Evolutionary conservation across 2,113 vertebrate genomes (phyloP), one percentile per base, ranked within the genome.

Genomic region (Xenopus tropicalis): DNA sequence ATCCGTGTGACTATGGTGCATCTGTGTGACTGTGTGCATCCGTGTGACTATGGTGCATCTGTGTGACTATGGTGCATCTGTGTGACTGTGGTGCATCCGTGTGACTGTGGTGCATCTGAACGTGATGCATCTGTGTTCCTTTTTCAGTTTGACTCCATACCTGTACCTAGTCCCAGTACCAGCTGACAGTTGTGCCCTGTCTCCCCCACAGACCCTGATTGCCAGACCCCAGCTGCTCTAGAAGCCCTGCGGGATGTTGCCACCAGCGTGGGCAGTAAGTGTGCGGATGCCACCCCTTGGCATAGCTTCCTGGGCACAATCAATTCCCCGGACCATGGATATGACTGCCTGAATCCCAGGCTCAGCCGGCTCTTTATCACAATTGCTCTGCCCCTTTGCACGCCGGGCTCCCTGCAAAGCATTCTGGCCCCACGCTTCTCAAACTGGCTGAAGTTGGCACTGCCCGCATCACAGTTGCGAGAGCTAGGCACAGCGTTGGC

Each of bases 231-330:
- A 23, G 82, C 83, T 4, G 84, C 89, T 70, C 58, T 93, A 16
- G 94, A 96, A 80, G 87, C 87, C 0, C 78, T 96, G 25, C 88
- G 93, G 19, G 90, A 93, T 71, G 90, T 88, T 58, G 78, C 95
- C 70, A 88, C 89, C 11, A 46, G 52, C 20, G 14, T 3, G 79
- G 68, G 46, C 85, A 87, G 46, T 84, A 84, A 12, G 54, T 90
- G 67, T 78, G 85, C 13, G 79, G 79, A 20, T 79, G 84, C 9
- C 71, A 80, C 29, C 29, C 75, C 20, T 72, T 82, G 69, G 74
- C 84, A 62, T 80, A 93, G 59, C 89, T 54, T 75, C 11, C 19
- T 75, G 66, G 72, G 66, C 44, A 75, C 72, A 16, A 17, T 22
- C 0, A 21, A 23, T 8, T 43, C 72, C 16, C 43, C 57, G 13